phyloP scores from a whole-genome alignment of 2,113 vertebrate species.

The Glareola pratincola region DNA sequence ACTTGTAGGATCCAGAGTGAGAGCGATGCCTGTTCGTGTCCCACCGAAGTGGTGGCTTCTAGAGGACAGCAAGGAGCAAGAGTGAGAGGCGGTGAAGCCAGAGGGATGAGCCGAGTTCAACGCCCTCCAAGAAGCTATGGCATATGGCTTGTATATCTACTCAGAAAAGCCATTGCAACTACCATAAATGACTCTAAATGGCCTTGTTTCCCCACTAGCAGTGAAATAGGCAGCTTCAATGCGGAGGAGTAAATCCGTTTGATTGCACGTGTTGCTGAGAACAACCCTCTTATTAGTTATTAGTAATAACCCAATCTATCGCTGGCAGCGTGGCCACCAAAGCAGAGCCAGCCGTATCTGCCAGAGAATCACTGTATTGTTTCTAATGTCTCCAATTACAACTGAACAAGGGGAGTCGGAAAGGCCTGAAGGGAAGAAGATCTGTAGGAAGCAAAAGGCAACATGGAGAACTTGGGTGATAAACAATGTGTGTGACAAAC shows the following conservation, averaged over 20 bases:
- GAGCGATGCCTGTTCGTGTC: not conserved
- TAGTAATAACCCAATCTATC: not conserved
- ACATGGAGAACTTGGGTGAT: not conserved
- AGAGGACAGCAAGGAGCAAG: not conserved
- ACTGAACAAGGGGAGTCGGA: not conserved
- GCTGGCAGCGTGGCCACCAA: not conserved
- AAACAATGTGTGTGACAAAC: not conserved
- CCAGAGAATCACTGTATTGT: not conserved
- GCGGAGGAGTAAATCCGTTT: conserved; percentile 54
- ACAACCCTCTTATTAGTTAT: conserved; percentile 24
- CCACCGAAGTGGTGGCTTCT: not conserved
- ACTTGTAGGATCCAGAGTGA: not conserved
- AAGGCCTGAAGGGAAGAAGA: not conserved
- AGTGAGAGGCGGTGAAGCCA: not conserved
- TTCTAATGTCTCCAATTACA: not conserved
- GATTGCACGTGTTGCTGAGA: conserved; percentile 19
- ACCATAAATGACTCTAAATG: conserved; percentile 35
- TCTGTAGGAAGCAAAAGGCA: not conserved
- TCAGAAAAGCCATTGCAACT: conserved; percentile 14
- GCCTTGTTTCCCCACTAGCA: conserved; percentile 31
- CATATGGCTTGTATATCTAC: not conserved
- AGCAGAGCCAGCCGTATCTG: not conserved
- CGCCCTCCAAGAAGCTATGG: not conserved
- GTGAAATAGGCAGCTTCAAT: conserved; percentile 26
- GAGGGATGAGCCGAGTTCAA: not conserved